Conservation (phyloP, 2,888 invertebrate genomes). For the Synanthedon tipuliformis region DNA sequence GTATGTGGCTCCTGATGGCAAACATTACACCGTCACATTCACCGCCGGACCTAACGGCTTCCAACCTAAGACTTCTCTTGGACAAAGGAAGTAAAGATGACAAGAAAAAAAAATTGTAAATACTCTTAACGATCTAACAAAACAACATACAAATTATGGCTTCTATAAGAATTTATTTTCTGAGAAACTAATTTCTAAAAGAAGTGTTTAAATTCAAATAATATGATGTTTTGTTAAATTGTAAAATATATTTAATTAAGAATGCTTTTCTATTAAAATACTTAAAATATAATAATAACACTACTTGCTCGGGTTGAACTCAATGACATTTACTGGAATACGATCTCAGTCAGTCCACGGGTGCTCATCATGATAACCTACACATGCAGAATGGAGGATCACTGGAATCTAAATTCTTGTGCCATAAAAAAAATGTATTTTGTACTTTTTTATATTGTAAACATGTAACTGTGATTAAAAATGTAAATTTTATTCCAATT, state of each 20-base stretch:
- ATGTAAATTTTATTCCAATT: conserved; percentile 1
- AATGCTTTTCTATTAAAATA: no score
- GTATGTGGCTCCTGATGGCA: conserved; percentile 75
- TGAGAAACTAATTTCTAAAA: no score
- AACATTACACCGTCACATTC: conserved; percentile 73
- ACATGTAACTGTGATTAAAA: conserved; percentile 15
- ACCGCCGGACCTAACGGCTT: conserved; percentile 74
- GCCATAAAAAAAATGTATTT: conserved; percentile 41
- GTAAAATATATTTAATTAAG: no score
- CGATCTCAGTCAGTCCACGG: background rate
- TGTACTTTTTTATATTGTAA: conserved; percentile 41
- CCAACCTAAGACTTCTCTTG: conserved; percentile 66
- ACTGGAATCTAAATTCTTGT: conserved; percentile 42
- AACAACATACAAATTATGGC: background rate
- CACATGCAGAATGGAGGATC: conserved; percentile 23
- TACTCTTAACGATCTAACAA: background rate
- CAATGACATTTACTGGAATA: background rate
- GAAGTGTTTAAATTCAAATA: no score
- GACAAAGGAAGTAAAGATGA: conserved; percentile 35
- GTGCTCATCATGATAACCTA: conserved; percentile 1
- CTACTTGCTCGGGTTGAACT: background rate
- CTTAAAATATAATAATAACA: no score
- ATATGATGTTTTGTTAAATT: background rate
- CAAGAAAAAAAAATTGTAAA: background rate
- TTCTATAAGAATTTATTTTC: no score